These are phyloP conservation scores for Elysia crispata DNA, from an alignment of 2,888 invertebrate species.

Conservation along the genomic window DNA sequence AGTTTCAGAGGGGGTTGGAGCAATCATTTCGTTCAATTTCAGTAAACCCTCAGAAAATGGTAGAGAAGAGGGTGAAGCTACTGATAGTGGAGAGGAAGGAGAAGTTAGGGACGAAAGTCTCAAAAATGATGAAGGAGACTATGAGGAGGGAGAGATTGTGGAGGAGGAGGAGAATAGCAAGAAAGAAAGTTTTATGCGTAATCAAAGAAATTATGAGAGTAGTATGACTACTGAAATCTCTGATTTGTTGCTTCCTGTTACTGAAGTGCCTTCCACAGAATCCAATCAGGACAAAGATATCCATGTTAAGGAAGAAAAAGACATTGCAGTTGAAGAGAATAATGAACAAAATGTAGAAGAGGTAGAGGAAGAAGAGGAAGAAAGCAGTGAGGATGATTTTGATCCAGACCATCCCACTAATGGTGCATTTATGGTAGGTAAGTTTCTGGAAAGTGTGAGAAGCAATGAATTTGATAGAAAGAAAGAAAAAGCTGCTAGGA, in stretches of 20 bases:
- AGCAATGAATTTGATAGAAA: constrained; percentile 30
- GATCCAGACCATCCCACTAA: not conserved
- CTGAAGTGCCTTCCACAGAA: no score
- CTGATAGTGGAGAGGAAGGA: constrained; percentile 45
- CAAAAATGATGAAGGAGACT: constrained; percentile 17
- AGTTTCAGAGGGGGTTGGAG: no score
- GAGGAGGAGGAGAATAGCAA: constrained; percentile 38
- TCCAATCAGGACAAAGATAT: no score
- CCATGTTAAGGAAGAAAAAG: not conserved
- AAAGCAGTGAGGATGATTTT: constrained; percentile 39
- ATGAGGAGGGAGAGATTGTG: constrained; percentile 45
- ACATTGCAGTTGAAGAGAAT: not conserved
- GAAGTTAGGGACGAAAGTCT: constrained; percentile 6
- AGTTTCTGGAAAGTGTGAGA: not conserved
- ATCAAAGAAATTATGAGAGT: no score
- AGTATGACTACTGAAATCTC: no score
- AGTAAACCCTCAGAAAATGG: not conserved
- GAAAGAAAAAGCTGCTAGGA: constrained; percentile 7
- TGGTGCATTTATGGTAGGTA: no score
- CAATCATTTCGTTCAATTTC: no score
- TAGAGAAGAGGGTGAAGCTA: constrained; percentile 45
- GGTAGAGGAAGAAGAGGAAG: constrained; percentile 45
- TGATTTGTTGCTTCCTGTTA: no score
- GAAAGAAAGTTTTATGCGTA: no score
- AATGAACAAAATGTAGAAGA: not conserved